Percentiles rank a stretch among this genome's conserved stretches.
Evolutionary conservation across 2,888 invertebrate species (phyloP).

Genomic region (Plutella xylostella): DNA sequence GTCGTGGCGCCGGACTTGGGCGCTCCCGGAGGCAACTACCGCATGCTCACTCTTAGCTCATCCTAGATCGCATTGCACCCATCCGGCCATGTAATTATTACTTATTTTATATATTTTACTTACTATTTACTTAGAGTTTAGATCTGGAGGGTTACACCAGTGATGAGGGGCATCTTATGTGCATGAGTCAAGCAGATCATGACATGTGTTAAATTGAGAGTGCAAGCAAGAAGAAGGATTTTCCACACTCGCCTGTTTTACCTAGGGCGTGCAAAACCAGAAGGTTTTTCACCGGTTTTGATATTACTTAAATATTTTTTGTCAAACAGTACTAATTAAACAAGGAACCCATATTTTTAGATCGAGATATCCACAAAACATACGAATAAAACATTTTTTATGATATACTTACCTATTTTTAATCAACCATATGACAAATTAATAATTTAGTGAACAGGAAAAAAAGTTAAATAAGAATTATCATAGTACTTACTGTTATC

Average conservation of each 20-base stretch:
- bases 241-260: neutral
- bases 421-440: too few species aligned
- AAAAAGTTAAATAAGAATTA: too few species aligned
- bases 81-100: slow-evolving; percentile 41
- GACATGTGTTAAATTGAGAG: neutral
- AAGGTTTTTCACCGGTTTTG: too few species aligned
- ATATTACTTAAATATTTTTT: too few species aligned
- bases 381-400: too few species aligned
- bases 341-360: too few species aligned
- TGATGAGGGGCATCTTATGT: neutral
- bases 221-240: neutral
- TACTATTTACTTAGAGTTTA: neutral
- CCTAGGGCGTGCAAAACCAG: too few species aligned
- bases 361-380: too few species aligned
- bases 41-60: slow-evolving; percentile 46
- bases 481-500: too few species aligned
- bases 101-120: slow-evolving; percentile 5
- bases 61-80: slow-evolving; percentile 55
- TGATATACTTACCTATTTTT: too few species aligned
- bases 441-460: too few species aligned
- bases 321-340: too few species aligned
- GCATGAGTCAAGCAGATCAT: neutral
- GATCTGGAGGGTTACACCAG: neutral
- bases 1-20: slow-evolving; percentile 43
- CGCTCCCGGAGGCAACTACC: slow-evolving; percentile 56